A percentile compares a stretch with the other conserved stretches of the same genome.
Evolutionary conservation across 2,888 invertebrate species (phyloP).

Genomic region (Synanthedon andrenaeformis): DNA sequence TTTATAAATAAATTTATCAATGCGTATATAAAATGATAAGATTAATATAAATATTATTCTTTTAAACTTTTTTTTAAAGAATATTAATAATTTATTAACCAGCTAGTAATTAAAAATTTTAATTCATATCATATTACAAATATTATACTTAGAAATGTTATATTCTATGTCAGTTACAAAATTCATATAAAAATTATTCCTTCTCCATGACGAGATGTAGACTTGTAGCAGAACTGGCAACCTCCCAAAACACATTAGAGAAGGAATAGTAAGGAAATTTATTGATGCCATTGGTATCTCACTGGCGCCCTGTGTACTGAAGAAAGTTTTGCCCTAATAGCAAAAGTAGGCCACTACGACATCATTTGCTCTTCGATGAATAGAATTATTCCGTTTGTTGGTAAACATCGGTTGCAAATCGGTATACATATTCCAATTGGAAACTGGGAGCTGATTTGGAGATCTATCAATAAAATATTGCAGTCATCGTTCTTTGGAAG

Average conservation of each 20-base stretch:
- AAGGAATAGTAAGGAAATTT: constrained; percentile 25
- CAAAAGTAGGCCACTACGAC: neutral
- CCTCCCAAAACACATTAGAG: constrained; percentile 24
- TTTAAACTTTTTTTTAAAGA: too few species aligned
- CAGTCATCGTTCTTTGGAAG: neutral
- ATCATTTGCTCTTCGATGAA: neutral
- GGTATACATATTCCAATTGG: neutral
- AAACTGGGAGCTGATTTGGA: neutral
- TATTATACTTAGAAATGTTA: too few species aligned
- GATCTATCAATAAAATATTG: neutral
- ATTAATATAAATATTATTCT: too few species aligned
- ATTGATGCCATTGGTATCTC: constrained; percentile 10
- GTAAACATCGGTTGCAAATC: neutral
- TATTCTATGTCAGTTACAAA: neutral
- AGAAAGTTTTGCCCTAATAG: neutral
- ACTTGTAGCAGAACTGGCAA: neutral
- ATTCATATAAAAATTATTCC: neutral
- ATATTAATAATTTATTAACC: too few species aligned
- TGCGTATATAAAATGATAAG: too few species aligned
- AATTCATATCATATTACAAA: too few species aligned
- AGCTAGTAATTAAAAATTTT: too few species aligned
- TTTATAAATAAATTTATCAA: too few species aligned
- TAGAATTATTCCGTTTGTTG: neutral
- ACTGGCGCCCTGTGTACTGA: neutral
- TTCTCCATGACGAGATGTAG: neutral